Percentiles rank a stretch among this genome's conserved stretches.
Evolutionary conservation across 2,113 vertebrate species (phyloP).

Genomic region (Seriola dumerili): DNA sequence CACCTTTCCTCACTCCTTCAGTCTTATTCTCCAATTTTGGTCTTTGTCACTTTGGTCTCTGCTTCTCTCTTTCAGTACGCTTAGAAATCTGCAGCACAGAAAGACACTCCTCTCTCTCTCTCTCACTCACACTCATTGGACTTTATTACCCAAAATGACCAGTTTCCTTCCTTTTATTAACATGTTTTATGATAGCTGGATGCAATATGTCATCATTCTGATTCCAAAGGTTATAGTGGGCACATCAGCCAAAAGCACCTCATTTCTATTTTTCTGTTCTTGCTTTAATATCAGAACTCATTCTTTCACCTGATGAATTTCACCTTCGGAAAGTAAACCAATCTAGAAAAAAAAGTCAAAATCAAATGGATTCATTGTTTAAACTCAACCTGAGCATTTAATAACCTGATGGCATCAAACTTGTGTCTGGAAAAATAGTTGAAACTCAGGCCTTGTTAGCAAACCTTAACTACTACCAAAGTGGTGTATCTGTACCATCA

Average conservation of each 20-base stretch:
- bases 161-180: constrained; percentile 37
- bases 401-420: no score
- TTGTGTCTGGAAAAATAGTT: no score
- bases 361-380: not conserved
- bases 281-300: not conserved
- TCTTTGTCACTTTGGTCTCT: not conserved
- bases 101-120: not conserved
- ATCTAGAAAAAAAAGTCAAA: not conserved
- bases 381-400: not conserved
- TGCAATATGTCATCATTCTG: constrained; percentile 1
- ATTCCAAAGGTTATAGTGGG: constrained; percentile 9
- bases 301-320: not conserved
- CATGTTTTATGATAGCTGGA: not conserved
- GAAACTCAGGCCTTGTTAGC: no score
- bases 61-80: not conserved
- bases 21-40: not conserved
- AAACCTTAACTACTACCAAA: no score
- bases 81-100: not conserved
- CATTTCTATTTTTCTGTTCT: not conserved
- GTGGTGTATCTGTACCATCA: no score
- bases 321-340: not conserved
- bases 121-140: not conserved
- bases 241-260: not conserved
- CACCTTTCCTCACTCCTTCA: not conserved
- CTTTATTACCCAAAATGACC: constrained; percentile 18